These are phyloP conservation scores for Apaloderma vittatum DNA, from an alignment of 2,113 vertebrate species.

Conservation along the genomic window DNA sequence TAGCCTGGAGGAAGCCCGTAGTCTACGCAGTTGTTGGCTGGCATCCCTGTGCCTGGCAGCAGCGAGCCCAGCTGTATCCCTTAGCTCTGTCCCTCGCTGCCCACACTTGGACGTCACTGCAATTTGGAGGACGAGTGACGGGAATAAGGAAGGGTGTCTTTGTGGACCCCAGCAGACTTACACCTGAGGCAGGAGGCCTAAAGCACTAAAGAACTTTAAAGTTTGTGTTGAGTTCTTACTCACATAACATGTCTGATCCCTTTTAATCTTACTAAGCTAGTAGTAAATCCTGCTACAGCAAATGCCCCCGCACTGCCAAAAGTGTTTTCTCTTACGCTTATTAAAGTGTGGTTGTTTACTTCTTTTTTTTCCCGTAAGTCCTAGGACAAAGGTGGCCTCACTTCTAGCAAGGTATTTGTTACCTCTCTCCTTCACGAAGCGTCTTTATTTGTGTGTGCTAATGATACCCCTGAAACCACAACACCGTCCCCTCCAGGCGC, in stretches of 20 bases:
- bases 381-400: neutral
- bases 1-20: neutral
- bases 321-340: neutral
- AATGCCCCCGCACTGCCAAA: neutral
- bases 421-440: neutral
- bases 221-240: neutral
- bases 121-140: neutral
- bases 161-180: neutral
- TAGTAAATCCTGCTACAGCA: slow-evolving; percentile 15
- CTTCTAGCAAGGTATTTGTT: too few relatives aligned
- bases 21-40: neutral
- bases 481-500: neutral
- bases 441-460: neutral
- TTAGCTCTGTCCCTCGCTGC: neutral
- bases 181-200: neutral
- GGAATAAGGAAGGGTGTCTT: neutral
- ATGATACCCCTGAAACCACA: neutral
- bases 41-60: neutral
- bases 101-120: neutral
- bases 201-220: neutral
- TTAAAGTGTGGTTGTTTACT: neutral
- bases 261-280: slow-evolving; percentile 42
- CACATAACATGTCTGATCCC: slow-evolving; percentile 53
- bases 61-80: neutral
- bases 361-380: neutral